Base-by-base conservation (phyloP, 2,888 invertebrate genomes). In the Rambutsinella grinnellia region DNA sequence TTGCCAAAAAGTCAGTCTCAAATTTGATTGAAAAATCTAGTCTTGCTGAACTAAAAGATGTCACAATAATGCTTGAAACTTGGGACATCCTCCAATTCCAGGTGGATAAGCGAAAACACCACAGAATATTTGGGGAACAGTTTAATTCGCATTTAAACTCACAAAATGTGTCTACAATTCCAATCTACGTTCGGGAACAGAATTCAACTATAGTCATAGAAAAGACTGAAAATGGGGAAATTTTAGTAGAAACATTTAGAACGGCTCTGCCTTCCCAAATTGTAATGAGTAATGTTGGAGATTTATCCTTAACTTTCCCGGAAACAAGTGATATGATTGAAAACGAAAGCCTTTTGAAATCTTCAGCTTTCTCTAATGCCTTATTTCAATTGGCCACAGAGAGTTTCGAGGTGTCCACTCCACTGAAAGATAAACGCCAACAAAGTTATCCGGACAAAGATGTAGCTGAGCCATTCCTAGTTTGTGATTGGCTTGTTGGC, bases 191-290 rank as follows among this genome's bases (percentile, higher is more conserved):
- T 27, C 26, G 67, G 21, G 47, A 57, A 3, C 74, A 74, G 44
- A 74, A 74, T 26, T 54, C 24, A 13, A 67, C 74, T 0, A 10
- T 74, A 1, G 3, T 74, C 0, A 23, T 74, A 19, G 21, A 60
- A 3, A 67, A 56, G 13, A 6, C 60, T 10, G n/a, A 24, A 10
- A 28, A 61, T 6, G 24, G 10, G 3, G n/a, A 0, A n/a, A 36
- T 56, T 2, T 56, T 19, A n/a, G 36, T 74, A 13, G 61, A 61
- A 17, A 74, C 74, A 5, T 74, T 74, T 19, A 26, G 74, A n/a
- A 28, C 74, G 3, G 27, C 47, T 26, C 56, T 74, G 15, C 61
- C 74, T 10, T 47, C 61, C 1, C 61, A 74, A 46, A 46, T 21
- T 2, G 27, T 72, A 2, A 72, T 72, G 72, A 66, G 65, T 1